Evolutionary conservation across 1,140 invertebrate genomes (phyloP), one percentile per base, ranked within the genome.

Genomic region (Zelostemma sp.): DNA sequence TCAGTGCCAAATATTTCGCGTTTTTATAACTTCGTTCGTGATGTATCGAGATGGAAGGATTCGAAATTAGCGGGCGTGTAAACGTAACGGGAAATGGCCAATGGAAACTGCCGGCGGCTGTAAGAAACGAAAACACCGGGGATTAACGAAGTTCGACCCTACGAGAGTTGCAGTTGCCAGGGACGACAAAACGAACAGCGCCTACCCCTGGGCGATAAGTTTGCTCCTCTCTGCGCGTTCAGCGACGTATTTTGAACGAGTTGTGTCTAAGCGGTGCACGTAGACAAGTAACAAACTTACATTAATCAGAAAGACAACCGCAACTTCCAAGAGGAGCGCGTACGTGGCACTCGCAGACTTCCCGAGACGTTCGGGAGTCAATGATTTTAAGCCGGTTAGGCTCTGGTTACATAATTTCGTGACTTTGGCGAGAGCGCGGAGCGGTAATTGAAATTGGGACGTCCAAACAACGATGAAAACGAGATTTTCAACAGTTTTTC

Each of bases 241-340:
- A 12, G 50, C 48, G 35, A 38, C 43, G 33, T 35, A 46, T 58
- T 33, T 35, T 18, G 12, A 9, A 18, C 33, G 31, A 48, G 28
- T 47, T 48, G 21, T 15, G 28, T 33, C 16, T 58, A 38, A 19
- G 16, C 11, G 54, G 18, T 11, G 17, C 48, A 15, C 40, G 25
- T 35, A 11, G 49, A 38, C 12, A 17, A 41, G 31, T 31, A 25
- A 21, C 16, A 58, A 40, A 15, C 40, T 56, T 47, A 50, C 56
- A 68, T 70, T 76, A 76, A 74, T 76, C 68, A 61, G 41, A 68
- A 76, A 76, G 64, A 73, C 51, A 46, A 55, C 53, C 33, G 45
- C 56, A 48, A 72, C 43, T 33, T 54, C 21, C 56, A 49, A 15
- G 58, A 59, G 57, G 48, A 40, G 35, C 57, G 35, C n/a, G 17